Evolutionary conservation across 2,888 invertebrate genomes (phyloP).

Genomic region (Thelaira solivaga): DNA sequence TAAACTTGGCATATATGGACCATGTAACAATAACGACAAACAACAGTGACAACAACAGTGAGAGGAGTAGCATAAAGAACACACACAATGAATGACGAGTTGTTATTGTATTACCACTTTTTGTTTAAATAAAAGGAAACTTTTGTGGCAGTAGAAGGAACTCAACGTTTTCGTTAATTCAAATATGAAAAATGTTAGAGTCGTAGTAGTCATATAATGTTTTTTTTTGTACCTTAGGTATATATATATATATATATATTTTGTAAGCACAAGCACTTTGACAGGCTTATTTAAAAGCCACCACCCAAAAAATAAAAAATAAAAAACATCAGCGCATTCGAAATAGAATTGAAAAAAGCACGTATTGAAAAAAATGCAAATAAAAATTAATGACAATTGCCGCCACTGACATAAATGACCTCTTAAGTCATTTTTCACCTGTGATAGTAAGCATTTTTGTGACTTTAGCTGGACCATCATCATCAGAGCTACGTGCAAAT

Average conservation of each 20-base stretch:
- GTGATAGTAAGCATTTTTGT: slow-evolving; percentile 60
- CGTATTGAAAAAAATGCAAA: slow-evolving; percentile 19
- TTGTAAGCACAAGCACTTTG: neutral
- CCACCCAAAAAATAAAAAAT: slow-evolving; percentile 26
- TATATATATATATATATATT: too few relatives aligned
- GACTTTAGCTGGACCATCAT: slow-evolving; percentile 18
- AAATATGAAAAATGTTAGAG: slow-evolving; percentile 44
- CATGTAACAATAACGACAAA: slow-evolving; percentile 56
- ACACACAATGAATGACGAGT: slow-evolving; percentile 59
- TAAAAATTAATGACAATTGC: slow-evolving; percentile 60
- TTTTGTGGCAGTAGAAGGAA: neutral
- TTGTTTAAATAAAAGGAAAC: neutral
- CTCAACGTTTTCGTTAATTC: slow-evolving; percentile 6
- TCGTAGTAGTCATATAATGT: neutral
- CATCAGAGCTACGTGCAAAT: neutral
- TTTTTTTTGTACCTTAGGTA: neutral
- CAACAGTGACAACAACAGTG: slow-evolving; percentile 47
- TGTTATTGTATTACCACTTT: too few relatives aligned
- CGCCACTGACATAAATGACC: slow-evolving; percentile 71
- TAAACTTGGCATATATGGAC: slow-evolving; percentile 58
- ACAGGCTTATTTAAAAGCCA: slow-evolving; percentile 52
- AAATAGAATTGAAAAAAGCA: neutral
- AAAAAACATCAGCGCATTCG: too few relatives aligned
- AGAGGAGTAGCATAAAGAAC: slow-evolving; percentile 29
- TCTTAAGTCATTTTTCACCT: slow-evolving; percentile 70